Conservation (phyloP, 2,888 invertebrate species). For the Hyppa rectilinea region DNA sequence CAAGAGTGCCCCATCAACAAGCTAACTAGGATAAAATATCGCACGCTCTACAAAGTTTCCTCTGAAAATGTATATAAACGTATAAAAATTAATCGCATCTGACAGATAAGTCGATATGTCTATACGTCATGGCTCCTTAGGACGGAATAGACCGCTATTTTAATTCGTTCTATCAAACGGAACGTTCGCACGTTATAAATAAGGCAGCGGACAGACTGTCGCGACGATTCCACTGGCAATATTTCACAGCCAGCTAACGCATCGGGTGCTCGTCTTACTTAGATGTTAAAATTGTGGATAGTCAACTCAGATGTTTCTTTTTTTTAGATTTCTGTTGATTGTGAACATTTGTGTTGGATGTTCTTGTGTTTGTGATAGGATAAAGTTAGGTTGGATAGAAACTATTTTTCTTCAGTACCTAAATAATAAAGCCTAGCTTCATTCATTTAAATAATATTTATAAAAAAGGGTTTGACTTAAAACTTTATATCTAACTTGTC, state of each 20-base stretch:
- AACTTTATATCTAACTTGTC: background rate
- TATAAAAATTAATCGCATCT: conserved; percentile 73
- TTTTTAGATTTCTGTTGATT: background rate
- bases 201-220: conserved; percentile 84
- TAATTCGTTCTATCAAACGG: conserved; percentile 83
- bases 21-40: conserved; percentile 60
- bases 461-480: background rate
- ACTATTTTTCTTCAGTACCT: background rate
- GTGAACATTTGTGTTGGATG: background rate
- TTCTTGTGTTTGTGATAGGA: background rate
- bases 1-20: conserved; percentile 64
- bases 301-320: background rate
- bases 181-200: conserved; percentile 86
- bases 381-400: background rate
- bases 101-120: conserved; percentile 79
- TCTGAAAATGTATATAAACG: conserved; percentile 60
- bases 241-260: conserved; percentile 85
- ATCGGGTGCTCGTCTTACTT: conserved; percentile 73
- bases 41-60: conserved; percentile 58
- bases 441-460: background rate
- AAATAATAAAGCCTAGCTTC: no score
- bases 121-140: conserved; percentile 72
- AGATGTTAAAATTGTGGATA: conserved; percentile 61
- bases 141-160: conserved; percentile 69
- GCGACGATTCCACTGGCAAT: conserved; percentile 85